Base-by-base conservation (phyloP, 2,113 vertebrate genomes). In the Furnarius figulus region DNA sequence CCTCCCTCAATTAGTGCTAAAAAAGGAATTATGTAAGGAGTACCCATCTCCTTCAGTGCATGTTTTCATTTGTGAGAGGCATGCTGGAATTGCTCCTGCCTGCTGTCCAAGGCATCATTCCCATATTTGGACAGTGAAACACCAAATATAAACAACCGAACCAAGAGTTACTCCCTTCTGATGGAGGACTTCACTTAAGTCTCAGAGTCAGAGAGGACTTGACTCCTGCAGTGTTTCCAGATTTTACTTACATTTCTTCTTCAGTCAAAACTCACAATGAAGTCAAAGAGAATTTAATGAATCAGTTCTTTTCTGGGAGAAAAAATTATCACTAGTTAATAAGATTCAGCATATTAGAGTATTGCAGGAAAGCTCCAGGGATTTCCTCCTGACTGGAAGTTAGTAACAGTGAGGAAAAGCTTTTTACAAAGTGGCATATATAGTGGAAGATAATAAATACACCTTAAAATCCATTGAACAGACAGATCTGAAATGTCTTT, bases 271-370 rank as follows among this genome's bases (percentile, higher is more conserved):
- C 53, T 87, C 49, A 61, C 31, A 46, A 12, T 40, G 42, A 87
- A 93, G 42, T 85, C 71, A 85, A 89, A 93, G 67, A 46, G 25
- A 17, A 42, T 80, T 95, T 87, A 77, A 80, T 86, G 52, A 90
- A 55, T 71, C 24, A 37, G 17, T 53, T 88, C 6, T 90, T 79
- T 39, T 71, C 59, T 83, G 35, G 5, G 52, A 88, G 67, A 62
- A 88, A 81, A 58, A 91, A 10, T 5, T 61, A 50, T 85, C 63
- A 23, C 75, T 80, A n/a, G 35, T 70, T 94, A 88, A 88, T 91
- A 86, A 85, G 47, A 77, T 59, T 87, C 35, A 52, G 33, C 59
- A 40, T 84, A 74, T 76, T 90, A 55, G 23, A 71, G 13, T 58
- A 62, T 66, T 72, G 30, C 31, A 71, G 55, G 11, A 94, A 91